Evolutionary conservation across 2,888 invertebrate species (phyloP).

Genomic region (Catocala fraxini): DNA sequence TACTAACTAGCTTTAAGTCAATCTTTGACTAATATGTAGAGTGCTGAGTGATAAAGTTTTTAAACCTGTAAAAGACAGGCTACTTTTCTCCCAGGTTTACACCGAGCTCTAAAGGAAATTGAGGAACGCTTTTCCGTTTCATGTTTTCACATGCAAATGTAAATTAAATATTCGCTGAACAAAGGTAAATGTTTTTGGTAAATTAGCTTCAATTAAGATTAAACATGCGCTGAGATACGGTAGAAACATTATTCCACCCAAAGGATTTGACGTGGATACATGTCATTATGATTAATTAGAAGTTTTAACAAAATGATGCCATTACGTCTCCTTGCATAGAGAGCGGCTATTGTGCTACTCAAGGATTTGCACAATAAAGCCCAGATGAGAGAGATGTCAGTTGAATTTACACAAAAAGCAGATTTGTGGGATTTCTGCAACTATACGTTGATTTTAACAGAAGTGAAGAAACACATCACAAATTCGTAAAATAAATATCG

Average conservation of each 20-base stretch:
- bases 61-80: no score
- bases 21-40: no score
- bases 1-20: no score
- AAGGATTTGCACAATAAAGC: conserved; percentile 24
- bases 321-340: neutral
- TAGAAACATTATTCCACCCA: neutral
- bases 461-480: neutral
- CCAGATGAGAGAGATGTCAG: conserved; percentile 18
- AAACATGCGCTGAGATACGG: conserved; percentile 1
- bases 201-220: conserved; percentile 2
- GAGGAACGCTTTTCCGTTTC: neutral
- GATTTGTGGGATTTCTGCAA: neutral
- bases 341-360: neutral
- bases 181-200: conserved; percentile 1
- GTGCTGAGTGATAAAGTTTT: no score
- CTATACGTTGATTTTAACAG: neutral
- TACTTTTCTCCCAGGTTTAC: no score
- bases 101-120: no score
- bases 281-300: conserved; percentile 3
- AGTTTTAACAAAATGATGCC: neutral
- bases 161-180: neutral
- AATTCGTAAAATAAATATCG: conserved; percentile 6
- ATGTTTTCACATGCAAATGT: neutral
- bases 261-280: conserved; percentile 1
- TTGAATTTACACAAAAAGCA: conserved; percentile 16